Conservation (phyloP, 2,113 vertebrate species). For the Amphiprion ocellaris region DNA sequence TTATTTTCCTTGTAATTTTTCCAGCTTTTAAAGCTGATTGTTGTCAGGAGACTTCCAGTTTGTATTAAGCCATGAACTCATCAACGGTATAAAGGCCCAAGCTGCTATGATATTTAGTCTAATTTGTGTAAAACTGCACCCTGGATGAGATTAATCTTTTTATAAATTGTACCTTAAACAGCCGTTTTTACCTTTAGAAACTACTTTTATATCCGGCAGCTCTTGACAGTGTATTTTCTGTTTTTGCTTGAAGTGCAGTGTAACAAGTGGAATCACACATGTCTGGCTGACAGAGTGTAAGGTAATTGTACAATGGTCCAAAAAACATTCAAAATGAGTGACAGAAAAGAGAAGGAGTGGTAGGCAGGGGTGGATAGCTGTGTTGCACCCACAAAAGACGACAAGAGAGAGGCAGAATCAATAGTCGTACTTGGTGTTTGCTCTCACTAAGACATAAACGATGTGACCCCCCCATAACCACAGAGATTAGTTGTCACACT, state of each 20-base stretch:
- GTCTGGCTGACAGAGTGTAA: constrained; percentile 26
- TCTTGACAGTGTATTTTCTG: constrained; percentile 13
- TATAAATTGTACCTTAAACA: not conserved
- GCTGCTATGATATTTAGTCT: not conserved
- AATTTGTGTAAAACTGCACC: not conserved
- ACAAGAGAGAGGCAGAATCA: constrained; percentile 41
- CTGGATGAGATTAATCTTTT: too few species aligned
- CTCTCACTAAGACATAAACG: constrained; percentile 46
- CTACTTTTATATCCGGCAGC: not conserved
- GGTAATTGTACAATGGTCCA: constrained; percentile 38
- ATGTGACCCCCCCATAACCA: constrained; percentile 59
- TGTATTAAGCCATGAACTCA: not conserved
- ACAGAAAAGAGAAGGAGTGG: constrained; percentile 25
- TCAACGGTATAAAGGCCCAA: not conserved
- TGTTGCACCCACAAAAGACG: constrained; percentile 28
- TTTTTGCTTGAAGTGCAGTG: constrained; percentile 21
- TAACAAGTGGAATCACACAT: constrained; percentile 42
- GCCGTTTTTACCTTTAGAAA: not conserved
- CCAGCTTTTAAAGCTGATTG: not conserved
- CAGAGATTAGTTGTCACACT: constrained; percentile 62
- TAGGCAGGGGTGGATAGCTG: constrained; percentile 22
- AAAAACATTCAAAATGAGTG: constrained; percentile 50
- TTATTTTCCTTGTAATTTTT: not conserved
- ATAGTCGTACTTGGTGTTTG: constrained; percentile 51
- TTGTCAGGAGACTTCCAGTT: not conserved